Base-by-base conservation (phyloP, 1,140 invertebrate genomes). In the Steinernema khuongi region DNA sequence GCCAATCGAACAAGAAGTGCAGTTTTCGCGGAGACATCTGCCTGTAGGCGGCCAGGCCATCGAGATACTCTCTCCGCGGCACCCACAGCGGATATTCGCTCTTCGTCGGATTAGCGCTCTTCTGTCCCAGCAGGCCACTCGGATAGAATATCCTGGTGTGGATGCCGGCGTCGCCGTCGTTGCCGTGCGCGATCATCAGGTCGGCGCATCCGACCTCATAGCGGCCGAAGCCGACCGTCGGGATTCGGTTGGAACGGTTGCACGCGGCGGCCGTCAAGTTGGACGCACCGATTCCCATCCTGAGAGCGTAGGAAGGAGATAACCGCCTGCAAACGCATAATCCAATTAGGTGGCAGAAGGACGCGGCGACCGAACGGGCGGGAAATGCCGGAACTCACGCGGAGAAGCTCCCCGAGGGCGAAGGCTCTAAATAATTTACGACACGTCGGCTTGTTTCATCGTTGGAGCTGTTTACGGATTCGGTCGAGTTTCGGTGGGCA, bases 71-170 rank as follows among this genome's bases (percentile, higher is more conserved):
- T 74, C 87, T 85, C 79, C 89, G 83, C 31, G 89, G 88, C 41
- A 89, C 82, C 90, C 90, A 90, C 0, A 86, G 81, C 11, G 89
- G 86, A 88, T 88, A 90, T 80, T 86, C 85, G 43, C 84, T 68
- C 14, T 70, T 33, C 29, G 32, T 17, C 22, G 1, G 1, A 30
- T 22, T 19, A n/a, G 0, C 4, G 32, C 22, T 17, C 7, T 33
- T 41, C 28, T 43, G 11, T 2, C 31, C 22, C 31, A 18, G 11
- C 50, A 14, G 50, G 50, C 50, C 22, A 11, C 14, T 67, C 22
- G 74, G 74, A 68, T 67, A 75, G 66, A 66, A 75, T 0, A 75
- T 11, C 66, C 74, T 50, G 43, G 72, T 36, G 19, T 72, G 72
- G 22, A 75, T 30, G 30, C 74, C 74, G 11, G 70, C 70, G 33